Base-by-base conservation (phyloP, 2,797 vertebrate species). In the Varecia variegata region DNA sequence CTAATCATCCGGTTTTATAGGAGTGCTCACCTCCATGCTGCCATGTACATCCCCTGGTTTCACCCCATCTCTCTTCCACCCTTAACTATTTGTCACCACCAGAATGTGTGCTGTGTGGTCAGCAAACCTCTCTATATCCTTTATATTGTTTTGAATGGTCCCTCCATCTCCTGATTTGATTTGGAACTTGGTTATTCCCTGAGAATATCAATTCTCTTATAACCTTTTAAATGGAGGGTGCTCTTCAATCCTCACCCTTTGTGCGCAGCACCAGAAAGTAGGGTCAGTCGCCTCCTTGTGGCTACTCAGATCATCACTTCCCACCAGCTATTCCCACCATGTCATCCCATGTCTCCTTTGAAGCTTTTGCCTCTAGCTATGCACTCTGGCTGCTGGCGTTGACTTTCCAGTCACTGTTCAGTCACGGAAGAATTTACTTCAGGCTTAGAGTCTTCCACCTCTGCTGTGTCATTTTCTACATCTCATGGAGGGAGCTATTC, bases 41-140 rank as follows among this genome's bases (percentile, higher is more conserved):
- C 18, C 5, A 0, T n/a, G 9, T 32, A 1, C 5, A 0, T 35
- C 27, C n/a, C 58, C 32, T 2, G 9, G 1, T 58, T 32, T 13
- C 1, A 47, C 32, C 25, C 9, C 32, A 2, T 20, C 32, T 79
- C 7, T 76, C 35, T 58, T 11, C 32, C 9, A n/a, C 10, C 67
- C 35, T 58, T 43, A 14, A 25, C 23, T 25, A 30, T 60, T 25
- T 32, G 10, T 74, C 17, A 50, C 58, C 40, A 74, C 47, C n/a
- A 56, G 79, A 77, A 15, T 1, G 0, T 58, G 17, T 86, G 43
- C 45, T 70, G 0, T 43, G 40, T 79, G 74, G 60, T 60, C 68
- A 40, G 81, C 38, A 35, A 8, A 73, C 35, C 79, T 50, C 17
- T 56, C 21, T 38, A 3, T 79, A 2, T 27, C 17, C 5, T 21